These are phyloP conservation scores for Cavia porcellus DNA, from an alignment of 2,113 vertebrate species.

Conservation along the genomic window DNA sequence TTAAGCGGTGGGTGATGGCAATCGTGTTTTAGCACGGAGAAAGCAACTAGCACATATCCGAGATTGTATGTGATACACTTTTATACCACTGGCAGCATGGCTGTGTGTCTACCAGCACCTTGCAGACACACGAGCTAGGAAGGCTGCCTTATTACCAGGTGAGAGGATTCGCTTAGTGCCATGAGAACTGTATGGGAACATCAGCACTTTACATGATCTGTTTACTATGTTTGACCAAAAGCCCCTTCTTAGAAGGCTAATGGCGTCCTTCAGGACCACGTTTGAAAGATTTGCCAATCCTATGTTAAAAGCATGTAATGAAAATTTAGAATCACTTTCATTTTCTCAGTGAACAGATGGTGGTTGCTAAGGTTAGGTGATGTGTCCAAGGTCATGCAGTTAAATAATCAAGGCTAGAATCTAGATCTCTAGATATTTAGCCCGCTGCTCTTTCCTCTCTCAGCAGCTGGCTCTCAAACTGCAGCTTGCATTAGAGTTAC, in stretches of 20 bases:
- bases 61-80: neutral
- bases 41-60: neutral
- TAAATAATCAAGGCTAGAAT: neutral
- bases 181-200: neutral
- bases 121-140: neutral
- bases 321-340: conserved; percentile 25
- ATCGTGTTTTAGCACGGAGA: neutral
- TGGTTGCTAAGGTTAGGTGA: neutral
- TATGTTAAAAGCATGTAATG: neutral
- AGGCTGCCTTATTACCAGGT: too few species aligned
- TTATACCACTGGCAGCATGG: neutral
- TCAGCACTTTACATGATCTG: neutral
- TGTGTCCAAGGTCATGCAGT: neutral
- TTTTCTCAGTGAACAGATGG: neutral
- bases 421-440: neutral
- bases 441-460: neutral
- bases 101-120: neutral
- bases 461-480: neutral
- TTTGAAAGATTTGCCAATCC: neutral
- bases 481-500: neutral
- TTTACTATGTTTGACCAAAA: too few species aligned
- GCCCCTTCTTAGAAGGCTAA: neutral
- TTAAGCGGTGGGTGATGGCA: neutral
- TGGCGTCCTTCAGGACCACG: neutral
- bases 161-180: too few species aligned